Base-by-base conservation (phyloP, 1,140 invertebrate genomes). In the Rhopalosiphum maidis region DNA sequence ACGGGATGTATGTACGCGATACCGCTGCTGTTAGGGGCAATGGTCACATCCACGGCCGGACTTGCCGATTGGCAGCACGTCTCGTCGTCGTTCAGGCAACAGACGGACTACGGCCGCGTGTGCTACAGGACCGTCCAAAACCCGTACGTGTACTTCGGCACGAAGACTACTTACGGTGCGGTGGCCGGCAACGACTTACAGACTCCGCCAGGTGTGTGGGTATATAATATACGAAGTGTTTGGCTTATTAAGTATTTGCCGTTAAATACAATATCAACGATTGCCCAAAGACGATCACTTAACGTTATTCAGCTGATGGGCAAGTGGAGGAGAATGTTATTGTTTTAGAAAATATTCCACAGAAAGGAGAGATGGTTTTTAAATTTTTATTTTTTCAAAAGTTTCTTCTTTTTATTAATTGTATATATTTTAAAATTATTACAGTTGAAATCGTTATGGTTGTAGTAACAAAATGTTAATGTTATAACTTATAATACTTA, bases 141-240 rank as follows among this genome's bases (percentile, higher is more conserved):
- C 68, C 95, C 96, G 0, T 96, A 96, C 89, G 93, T 95, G 18
- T 94, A 95, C 68, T 95, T 96, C 94, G 95, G 94, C 1, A 95
- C 95, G 0, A 96, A 95, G 94, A 96, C 96, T 11, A 94, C 95
- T 6, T 96, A 96, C 77, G 95, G 95, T 60, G 95, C 95, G 6
- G 94, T 95, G 77, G 95, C 95, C 48, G 95, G 94, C 51, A 94
- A 94, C 0, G 94, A 94, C n/a, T 95, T 95, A 41, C 94, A 95
- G 90, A 94, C 94, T 11, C 94, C 95, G 86, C 95, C 95, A 51
- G 94, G 96, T 96, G 94, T 95, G 95, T 60, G 35, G 6, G 23
- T 55, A 30, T 51, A 68, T 68, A 68, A 4, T 4, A 18, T 51
- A 51, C 48, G 15, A 51, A 18, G 15, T 21, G 15, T 51, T 51